Evolutionary conservation across 2,113 vertebrate species (phyloP).

Genomic region (Phocoena phocoena): DNA sequence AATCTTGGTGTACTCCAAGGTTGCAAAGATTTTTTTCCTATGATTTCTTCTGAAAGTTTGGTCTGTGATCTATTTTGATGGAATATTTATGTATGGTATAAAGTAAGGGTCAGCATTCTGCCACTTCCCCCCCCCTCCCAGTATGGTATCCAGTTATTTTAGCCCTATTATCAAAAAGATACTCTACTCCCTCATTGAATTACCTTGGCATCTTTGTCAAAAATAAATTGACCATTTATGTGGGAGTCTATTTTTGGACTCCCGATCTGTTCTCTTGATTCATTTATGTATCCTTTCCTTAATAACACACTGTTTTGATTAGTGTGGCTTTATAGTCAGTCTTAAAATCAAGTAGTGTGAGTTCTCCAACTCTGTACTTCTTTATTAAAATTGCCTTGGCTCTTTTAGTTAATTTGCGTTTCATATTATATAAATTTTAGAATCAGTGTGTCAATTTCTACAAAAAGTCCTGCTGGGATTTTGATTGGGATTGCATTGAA

Average conservation of each 20-base stretch:
- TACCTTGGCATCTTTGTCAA: background rate
- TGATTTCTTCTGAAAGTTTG: background rate
- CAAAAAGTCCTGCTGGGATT: background rate
- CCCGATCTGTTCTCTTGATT: background rate
- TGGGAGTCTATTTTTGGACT: background rate
- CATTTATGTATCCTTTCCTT: background rate
- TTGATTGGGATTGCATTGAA: slow-evolving; percentile 20
- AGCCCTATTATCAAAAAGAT: background rate
- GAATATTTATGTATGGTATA: background rate
- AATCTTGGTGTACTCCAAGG: background rate
- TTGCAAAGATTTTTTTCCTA: background rate
- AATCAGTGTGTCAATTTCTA: background rate
- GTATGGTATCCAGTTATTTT: background rate
- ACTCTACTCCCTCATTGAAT: background rate
- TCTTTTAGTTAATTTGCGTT: slow-evolving; percentile 21
- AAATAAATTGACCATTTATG: background rate
- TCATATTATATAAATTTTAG: slow-evolving; percentile 2
- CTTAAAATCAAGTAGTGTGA: slow-evolving; percentile 24
- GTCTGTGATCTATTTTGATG: background rate
- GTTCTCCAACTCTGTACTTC: background rate
- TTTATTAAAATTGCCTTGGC: background rate
- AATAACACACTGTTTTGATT: background rate
- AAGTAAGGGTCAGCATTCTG: background rate
- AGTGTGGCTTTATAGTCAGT: background rate
- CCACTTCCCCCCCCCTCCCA: no score